A percentile compares a stretch with the other conserved stretches of the same genome.
Conservation (phyloP, 1,140 invertebrate genomes). For the Euwallacea similis region DNA sequence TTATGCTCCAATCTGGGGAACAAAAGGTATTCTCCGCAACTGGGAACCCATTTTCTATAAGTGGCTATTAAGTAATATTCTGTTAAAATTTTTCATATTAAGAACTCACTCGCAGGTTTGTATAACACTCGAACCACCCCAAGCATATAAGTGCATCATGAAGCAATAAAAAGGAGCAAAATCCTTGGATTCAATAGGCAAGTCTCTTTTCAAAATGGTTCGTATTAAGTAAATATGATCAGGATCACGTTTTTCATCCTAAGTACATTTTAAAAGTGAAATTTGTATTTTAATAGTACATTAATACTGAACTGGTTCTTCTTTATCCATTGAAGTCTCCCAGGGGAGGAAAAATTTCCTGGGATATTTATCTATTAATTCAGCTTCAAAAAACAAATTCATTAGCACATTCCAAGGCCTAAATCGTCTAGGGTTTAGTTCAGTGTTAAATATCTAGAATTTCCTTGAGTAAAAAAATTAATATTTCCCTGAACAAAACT, state of each 20-base stretch:
- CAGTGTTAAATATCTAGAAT: background rate
- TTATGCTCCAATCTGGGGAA: constrained; percentile 41
- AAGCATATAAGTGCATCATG: constrained; percentile 42
- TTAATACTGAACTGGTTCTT: background rate
- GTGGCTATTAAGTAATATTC: background rate
- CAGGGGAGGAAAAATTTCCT: constrained; percentile 49
- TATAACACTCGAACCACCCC: constrained; percentile 38
- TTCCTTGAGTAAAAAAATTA: constrained; percentile 5
- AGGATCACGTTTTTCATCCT: background rate
- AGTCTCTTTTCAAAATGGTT: constrained; percentile 43
- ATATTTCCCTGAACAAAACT: background rate
- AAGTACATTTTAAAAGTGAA: too few species aligned
- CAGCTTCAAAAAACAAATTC: constrained; percentile 45
- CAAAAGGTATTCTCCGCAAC: constrained; percentile 43
- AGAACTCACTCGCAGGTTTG: constrained; percentile 23
- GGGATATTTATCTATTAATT: constrained; percentile 46
- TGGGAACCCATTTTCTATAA: constrained; percentile 48
- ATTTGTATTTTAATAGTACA: too few species aligned
- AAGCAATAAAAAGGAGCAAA: constrained; percentile 45
- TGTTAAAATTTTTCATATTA: background rate
- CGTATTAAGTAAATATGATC: constrained; percentile 42
- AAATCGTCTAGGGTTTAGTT: background rate
- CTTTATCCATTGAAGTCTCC: constrained; percentile 33
- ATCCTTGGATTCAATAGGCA: constrained; percentile 37
- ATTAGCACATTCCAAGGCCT: constrained; percentile 38